Evolutionary conservation across 2,888 invertebrate species (phyloP), one percentile per base, ranked within the genome.

Genomic region (Meloe dianella): DNA sequence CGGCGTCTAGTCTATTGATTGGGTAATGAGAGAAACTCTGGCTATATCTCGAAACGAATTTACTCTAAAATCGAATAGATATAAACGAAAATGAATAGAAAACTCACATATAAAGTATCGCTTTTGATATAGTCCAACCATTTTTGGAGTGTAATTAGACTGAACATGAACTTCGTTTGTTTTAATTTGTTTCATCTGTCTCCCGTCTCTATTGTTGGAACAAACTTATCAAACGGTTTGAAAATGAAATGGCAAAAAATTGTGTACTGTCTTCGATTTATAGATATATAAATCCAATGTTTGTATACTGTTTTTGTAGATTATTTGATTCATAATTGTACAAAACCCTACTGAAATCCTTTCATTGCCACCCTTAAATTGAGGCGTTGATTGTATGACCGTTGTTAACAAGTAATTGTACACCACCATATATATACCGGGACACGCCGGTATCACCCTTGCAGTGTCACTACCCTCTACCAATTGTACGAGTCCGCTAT

Each of bases 1-100:
- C 74, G 79, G 79, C 80, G 80, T 79, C 80, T 76, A 76, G 75
- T 74, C 76, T 81, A 81, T 81, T 80, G 81, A 81, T 80, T 80
- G 60, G 41, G 54, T 3, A 24, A 24, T 54, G 54, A 54, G 54
- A 24, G 54, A 12, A 54, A 24, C 24, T 24, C 51, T 24, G 54
- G 12, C 54, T 54, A 54, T 54, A 54, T 54, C 17, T 54, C 54
- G 54, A 54, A 54, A 24, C 14, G 54, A 41, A 24, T 54, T 54
- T 54, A 54, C 24, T 54, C 54, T 54, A 22, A 41, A 54, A 54
- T 54, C 54, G 24, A 41, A 41, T 41, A n/a, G 1, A 35, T 32
- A 41, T 10, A 54, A 14, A 12, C 1, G 24, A 24, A 24, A 12
- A 6, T 10, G 10, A 9, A 1, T 47, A 47, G 47, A 47, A 2